phyloP scores from a whole-genome alignment of 2,888 invertebrate species.

The Bombylius major region DNA sequence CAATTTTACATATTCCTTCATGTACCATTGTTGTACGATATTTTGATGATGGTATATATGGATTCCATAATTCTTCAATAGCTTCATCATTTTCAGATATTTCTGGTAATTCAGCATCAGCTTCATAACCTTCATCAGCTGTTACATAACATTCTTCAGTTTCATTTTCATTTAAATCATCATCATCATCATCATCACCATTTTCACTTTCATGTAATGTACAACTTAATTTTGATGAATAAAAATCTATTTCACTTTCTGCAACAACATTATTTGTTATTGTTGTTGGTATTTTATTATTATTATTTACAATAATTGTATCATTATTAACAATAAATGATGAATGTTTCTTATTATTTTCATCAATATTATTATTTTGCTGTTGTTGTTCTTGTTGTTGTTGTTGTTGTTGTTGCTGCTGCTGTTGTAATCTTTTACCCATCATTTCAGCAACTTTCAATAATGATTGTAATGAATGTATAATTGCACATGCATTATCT shows the following conservation, averaged over 20 bases:
- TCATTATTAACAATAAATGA: background rate
- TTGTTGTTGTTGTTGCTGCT: slow-evolving; percentile 13
- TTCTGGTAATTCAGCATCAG: slow-evolving; percentile 34
- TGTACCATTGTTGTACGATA: slow-evolving; percentile 32
- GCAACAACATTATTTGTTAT: too few species aligned
- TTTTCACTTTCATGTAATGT: slow-evolving; percentile 31
- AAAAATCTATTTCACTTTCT: slow-evolving; percentile 25
- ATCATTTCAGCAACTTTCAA: slow-evolving; percentile 33
- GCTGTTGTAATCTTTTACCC: slow-evolving; percentile 3
- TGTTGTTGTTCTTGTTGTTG: background rate
- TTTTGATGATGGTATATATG: slow-evolving; percentile 29
- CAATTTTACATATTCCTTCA: slow-evolving; percentile 30
- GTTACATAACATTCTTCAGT: slow-evolving; percentile 29
- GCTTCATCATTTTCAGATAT: slow-evolving; percentile 28
- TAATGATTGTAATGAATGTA: slow-evolving; percentile 32
- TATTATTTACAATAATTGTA: background rate
- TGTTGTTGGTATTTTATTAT: too few species aligned
- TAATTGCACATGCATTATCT: slow-evolving; percentile 26
- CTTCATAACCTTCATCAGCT: slow-evolving; percentile 37
- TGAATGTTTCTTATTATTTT: background rate
- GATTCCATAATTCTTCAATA: slow-evolving; percentile 25
- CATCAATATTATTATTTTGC: background rate
- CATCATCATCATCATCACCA: background rate
- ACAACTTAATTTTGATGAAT: slow-evolving; percentile 28
- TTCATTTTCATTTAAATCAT: slow-evolving; percentile 32